Conservation (phyloP, 2,113 vertebrate species). For the Tonatia bakeri region DNA sequence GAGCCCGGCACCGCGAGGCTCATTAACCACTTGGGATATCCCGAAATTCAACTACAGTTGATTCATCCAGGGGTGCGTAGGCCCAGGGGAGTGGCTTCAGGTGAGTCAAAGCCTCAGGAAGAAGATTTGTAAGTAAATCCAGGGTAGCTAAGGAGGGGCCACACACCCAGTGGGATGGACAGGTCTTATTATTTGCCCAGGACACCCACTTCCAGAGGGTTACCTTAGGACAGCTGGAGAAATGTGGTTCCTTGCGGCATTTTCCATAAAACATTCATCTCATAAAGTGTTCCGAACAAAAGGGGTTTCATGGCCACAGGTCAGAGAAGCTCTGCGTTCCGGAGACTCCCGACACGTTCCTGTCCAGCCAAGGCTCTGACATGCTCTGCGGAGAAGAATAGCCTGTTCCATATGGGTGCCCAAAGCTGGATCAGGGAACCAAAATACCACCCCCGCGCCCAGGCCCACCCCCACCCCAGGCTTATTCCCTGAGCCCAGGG, state of each 20-base stretch:
- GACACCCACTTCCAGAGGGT: not conserved
- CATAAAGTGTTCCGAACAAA: not conserved
- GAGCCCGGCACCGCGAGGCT: not conserved
- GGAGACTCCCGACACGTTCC: not conserved
- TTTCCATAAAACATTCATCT: not conserved
- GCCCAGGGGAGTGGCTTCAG: not conserved
- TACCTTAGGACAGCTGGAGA: not conserved
- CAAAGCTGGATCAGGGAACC: not conserved
- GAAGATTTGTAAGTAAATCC: not conserved
- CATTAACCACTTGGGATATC: not conserved
- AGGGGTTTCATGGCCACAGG: not conserved
- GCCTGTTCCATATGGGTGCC: not conserved
- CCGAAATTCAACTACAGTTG: not conserved
- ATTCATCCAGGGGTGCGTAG: not conserved
- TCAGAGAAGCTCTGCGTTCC: not conserved
- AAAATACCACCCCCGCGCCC: not conserved
- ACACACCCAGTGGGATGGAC: not conserved
- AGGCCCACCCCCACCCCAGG: no score
- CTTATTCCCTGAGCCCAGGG: not conserved
- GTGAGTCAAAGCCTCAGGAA: not conserved
- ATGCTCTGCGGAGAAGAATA: not conserved
- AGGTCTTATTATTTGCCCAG: not conserved
- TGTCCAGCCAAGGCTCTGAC: not conserved
- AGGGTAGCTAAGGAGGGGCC: not conserved
- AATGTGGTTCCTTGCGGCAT: not conserved